These are phyloP conservation scores for Nomada fabriciana DNA, from an alignment of 2,888 invertebrate genomes.

Conservation along the genomic window DNA sequence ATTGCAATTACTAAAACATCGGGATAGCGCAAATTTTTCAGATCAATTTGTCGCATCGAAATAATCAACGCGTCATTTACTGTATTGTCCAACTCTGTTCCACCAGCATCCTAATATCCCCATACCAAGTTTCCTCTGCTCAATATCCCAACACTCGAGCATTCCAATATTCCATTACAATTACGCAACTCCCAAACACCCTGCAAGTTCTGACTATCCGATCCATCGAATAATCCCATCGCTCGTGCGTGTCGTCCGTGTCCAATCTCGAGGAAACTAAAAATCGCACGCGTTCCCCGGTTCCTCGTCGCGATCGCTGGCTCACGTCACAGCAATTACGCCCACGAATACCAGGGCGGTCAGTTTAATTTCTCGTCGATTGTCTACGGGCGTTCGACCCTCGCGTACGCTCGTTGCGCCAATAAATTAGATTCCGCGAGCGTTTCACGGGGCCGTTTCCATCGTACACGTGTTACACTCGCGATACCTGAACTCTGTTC, in stretches of 20 bases:
- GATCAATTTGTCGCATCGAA: no score
- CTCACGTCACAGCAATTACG: constrained; percentile 66
- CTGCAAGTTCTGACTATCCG: no score
- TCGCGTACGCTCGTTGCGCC: constrained; percentile 31
- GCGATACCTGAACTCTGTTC: background rate
- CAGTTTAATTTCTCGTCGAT: constrained; percentile 65
- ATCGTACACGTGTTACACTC: constrained; percentile 52
- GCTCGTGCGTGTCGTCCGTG: background rate
- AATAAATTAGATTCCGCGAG: constrained; percentile 67
- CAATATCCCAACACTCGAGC: no score
- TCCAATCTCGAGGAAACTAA: no score
- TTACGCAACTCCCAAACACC: no score
- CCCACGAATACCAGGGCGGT: constrained; percentile 56
- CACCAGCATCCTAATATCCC: no score
- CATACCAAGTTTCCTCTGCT: no score
- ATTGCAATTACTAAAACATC: background rate
- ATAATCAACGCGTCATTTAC: no score
- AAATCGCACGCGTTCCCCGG: background rate
- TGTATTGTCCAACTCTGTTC: no score
- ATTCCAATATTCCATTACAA: no score
- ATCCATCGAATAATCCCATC: background rate
- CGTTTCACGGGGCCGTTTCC: constrained; percentile 55
- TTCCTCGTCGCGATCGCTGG: background rate
- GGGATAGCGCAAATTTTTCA: no score
- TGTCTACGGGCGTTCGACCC: constrained; percentile 51